Conservation (phyloP, 2,113 vertebrate genomes). For the Hippocampus comes region DNA sequence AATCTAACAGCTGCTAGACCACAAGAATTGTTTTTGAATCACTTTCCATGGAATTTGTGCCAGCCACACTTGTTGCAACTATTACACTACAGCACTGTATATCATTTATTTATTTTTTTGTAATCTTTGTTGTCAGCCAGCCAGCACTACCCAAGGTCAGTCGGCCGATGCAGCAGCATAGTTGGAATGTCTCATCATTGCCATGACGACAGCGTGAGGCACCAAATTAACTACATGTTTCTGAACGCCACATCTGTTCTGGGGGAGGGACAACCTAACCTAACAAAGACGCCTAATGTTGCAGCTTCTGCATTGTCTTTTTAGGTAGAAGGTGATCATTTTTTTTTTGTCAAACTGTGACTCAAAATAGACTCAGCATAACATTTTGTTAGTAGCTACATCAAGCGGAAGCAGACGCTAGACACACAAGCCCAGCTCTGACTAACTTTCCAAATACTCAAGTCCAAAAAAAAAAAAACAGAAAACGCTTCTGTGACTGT, state of each 20-base stretch:
- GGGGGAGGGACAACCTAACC: not conserved
- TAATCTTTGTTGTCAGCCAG: not conserved
- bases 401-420: not conserved
- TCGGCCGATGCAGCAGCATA: slow-evolving; percentile 13
- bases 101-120: not conserved
- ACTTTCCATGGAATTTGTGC: not conserved
- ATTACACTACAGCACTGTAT: too few relatives aligned
- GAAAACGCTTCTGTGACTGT: not conserved
- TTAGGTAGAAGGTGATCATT: not conserved
- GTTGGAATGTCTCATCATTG: slow-evolving; percentile 14
- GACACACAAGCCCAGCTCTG: not conserved
- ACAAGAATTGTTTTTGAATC: not conserved
- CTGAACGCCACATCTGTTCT: not conserved
- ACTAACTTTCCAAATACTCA: slow-evolving; percentile 2
- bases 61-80: not conserved
- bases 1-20: not conserved
- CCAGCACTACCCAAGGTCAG: slow-evolving; percentile 11
- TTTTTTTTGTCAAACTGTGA: not conserved
- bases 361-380: not conserved
- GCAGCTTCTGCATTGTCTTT: not conserved
- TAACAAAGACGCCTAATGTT: not conserved
- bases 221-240: slow-evolving; percentile 6
- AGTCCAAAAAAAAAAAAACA: too few relatives aligned
- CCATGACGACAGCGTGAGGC: slow-evolving; percentile 10
- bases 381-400: not conserved